Percentiles rank a stretch among this genome's conserved stretches.
phyloP scores from a whole-genome alignment of 2,113 vertebrate species.

The Azemiops feae region DNA sequence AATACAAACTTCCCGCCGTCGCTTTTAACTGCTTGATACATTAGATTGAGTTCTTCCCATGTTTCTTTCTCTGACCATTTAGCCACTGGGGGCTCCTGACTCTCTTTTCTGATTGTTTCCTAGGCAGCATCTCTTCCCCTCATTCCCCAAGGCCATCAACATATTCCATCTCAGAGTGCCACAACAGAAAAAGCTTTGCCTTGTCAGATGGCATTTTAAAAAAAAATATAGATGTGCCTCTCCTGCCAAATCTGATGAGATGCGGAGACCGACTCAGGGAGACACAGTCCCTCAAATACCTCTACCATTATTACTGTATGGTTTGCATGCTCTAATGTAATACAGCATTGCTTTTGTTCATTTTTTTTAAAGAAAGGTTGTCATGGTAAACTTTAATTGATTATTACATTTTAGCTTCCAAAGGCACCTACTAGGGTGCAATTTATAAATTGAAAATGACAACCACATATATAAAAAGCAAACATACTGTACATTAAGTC shows the following conservation, averaged over 20 bases:
- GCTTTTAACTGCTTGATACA: background rate
- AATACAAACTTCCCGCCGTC: background rate
- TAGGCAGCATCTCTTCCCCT: background rate
- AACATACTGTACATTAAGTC: background rate
- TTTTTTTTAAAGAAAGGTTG: background rate
- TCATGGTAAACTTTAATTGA: background rate
- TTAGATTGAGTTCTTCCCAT: background rate
- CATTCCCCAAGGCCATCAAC: too few relatives aligned
- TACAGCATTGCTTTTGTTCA: background rate
- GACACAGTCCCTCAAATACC: background rate
- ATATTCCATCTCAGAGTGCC: too few relatives aligned
- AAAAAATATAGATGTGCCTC: background rate
- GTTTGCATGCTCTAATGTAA: background rate
- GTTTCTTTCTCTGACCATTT: background rate
- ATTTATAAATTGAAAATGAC: background rate
- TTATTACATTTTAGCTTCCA: background rate
- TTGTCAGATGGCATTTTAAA: background rate
- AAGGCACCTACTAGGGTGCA: background rate
- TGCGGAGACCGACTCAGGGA: background rate
- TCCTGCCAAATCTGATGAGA: background rate
- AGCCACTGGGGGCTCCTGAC: too few relatives aligned
- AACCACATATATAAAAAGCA: background rate
- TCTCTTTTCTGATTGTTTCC: background rate
- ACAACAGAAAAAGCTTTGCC: background rate
- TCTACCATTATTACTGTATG: background rate